phyloP scores from a whole-genome alignment of 2,888 invertebrate species.

The Apantesis nais region DNA sequence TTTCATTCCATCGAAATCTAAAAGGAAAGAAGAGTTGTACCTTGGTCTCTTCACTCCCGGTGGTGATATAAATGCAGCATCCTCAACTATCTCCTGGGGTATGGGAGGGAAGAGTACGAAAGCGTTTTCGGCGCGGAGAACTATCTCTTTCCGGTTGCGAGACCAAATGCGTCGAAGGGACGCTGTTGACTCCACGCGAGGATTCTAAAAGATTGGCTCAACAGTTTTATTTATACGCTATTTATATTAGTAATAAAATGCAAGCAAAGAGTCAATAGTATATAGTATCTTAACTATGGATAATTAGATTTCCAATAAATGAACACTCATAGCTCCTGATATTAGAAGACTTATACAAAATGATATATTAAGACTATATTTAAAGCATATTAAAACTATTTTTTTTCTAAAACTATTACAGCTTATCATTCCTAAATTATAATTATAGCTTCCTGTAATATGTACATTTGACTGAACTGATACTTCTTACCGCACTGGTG shows the following conservation, averaged over 20 bases:
- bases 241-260: background rate
- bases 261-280: background rate
- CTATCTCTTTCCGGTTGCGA: slow-evolving; percentile 54
- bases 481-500: slow-evolving; percentile 53
- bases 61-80: slow-evolving; percentile 57
- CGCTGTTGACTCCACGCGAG: slow-evolving; percentile 53
- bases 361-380: background rate
- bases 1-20: too few relatives aligned
- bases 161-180: slow-evolving; percentile 57
- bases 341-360: background rate
- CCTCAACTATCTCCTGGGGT: slow-evolving; percentile 56
- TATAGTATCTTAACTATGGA: background rate
- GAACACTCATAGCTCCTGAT: background rate
- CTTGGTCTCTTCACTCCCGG: slow-evolving; percentile 61
- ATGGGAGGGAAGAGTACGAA: slow-evolving; percentile 67
- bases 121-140: slow-evolving; percentile 24
- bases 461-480: background rate
- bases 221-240: background rate
- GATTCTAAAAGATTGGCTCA: slow-evolving; percentile 26
- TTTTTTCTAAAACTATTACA: too few relatives aligned
- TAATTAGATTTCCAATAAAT: background rate
- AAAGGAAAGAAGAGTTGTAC: slow-evolving; percentile 38
- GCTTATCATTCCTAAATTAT: too few relatives aligned
- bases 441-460: too few relatives aligned
- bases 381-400: too few relatives aligned